These are phyloP conservation scores for Ferdinandea cuprea DNA, from an alignment of 2,888 invertebrate genomes.

Conservation along the genomic window DNA sequence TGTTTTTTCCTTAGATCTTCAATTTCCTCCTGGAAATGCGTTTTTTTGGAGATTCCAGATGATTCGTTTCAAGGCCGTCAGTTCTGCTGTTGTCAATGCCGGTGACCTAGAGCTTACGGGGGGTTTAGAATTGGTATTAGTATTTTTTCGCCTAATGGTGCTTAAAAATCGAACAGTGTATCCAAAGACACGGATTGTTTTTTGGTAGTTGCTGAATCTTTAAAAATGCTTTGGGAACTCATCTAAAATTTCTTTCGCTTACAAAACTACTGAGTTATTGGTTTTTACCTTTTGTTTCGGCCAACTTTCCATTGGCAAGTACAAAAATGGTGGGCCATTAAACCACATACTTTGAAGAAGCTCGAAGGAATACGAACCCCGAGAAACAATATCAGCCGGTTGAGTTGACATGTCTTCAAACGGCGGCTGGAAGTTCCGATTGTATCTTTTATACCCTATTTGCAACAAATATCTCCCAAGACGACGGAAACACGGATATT, in stretches of 20 bases:
- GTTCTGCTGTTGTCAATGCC: constrained; percentile 8
- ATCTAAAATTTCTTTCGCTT: neutral
- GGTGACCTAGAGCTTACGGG: no score
- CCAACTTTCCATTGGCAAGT: neutral
- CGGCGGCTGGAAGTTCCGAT: no score
- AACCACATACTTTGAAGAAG: constrained; percentile 10
- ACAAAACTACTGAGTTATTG: neutral
- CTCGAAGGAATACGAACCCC: no score
- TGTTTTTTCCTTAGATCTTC: no score
- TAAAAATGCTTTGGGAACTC: no score
- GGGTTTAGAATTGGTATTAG: constrained; percentile 10
- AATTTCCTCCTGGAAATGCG: constrained; percentile 33
- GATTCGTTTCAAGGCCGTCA: neutral
- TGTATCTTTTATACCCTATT: constrained; percentile 16
- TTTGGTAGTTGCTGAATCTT: no score
- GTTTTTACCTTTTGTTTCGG: constrained; percentile 11
- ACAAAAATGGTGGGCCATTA: neutral
- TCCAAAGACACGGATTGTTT: no score
- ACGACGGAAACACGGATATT: no score
- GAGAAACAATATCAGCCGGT: constrained; percentile 10
- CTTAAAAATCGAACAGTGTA: no score
- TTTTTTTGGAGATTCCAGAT: constrained; percentile 16
- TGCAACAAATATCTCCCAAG: constrained; percentile 19
- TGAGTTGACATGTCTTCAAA: constrained; percentile 9
- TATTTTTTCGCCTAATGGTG: neutral